Base-by-base conservation (phyloP, 2,888 invertebrate genomes). In the Artemia sp. region DNA sequence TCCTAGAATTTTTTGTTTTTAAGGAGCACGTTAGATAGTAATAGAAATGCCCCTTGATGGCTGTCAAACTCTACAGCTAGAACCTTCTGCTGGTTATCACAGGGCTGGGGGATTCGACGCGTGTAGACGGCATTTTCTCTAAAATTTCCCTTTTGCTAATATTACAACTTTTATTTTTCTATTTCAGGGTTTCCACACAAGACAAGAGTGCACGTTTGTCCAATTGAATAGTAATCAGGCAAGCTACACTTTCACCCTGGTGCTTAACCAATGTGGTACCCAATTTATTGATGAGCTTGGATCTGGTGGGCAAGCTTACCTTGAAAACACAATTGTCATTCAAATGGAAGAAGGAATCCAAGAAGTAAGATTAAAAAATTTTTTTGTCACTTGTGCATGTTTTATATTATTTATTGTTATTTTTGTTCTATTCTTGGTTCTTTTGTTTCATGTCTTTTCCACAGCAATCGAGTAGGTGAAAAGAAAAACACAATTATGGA, bases 291-390 rank as follows among this genome's bases (percentile, higher is more conserved):
- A 88, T 74, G 86, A 86, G 71, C 83, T 86, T 73, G 86, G 86
- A 8, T 83, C 86, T 77, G 81, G 80, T 51, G 88, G 88, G 3
- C 86, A 88, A 76, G 87, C 89, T 1, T 89, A 88, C 76, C 79
- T 90, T 72, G 89, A 90, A 76, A 88, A 89, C 74, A 85, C 88
- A 5, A 78, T 89, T 24, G 88, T 89, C 11, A 77, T 89, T 6
- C 85, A 89, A 81, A 89, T 89, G 74, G 88, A 89, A 77, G 82
- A 84, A 5, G 88, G 88, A 7, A 88, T 89, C 73, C 83, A 84
- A 76, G 83, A 84, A 77, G 78, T 78, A 72, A 72, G 70, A 66
- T 14, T 12, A 7, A 50, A 8, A 2, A 50, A 51, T 3, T 51
- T 11, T 51, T 8, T 70, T 66, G 10, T 8, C 53, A 50, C 51